Evolutionary conservation across 2,113 vertebrate species (phyloP).

Genomic region (Stomatorhinus ivindoensis): DNA sequence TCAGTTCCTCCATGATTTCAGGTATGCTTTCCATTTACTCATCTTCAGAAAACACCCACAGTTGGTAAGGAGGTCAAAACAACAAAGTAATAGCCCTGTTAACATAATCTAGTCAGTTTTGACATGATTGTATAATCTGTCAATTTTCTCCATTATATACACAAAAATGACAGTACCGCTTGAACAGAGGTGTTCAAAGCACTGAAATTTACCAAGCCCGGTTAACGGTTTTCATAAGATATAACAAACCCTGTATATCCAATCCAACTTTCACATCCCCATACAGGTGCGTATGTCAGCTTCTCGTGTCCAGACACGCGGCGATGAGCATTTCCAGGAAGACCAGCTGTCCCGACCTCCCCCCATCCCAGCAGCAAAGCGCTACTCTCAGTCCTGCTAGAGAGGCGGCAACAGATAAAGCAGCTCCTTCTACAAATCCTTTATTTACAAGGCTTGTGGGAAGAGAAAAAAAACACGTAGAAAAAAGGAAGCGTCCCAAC

Average conservation of each 20-base stretch:
- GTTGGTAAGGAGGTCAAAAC: background rate
- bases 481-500: background rate
- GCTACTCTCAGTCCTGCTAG: background rate
- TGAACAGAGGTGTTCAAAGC: background rate
- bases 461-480: background rate
- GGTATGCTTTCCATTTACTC: background rate
- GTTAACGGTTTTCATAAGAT: background rate
- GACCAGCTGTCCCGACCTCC: background rate
- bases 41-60: background rate
- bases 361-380: background rate
- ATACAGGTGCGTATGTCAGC: background rate
- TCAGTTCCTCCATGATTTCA: background rate
- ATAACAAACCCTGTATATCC: background rate
- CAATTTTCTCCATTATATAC: background rate
- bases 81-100: background rate
- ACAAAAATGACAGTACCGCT: background rate
- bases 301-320: background rate
- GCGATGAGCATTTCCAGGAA: background rate
- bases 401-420: constrained; percentile 38
- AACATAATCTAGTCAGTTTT: background rate
- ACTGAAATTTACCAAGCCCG: constrained; percentile 11
- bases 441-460: constrained; percentile 42
- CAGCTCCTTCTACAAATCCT: constrained; percentile 16
- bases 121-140: background rate
- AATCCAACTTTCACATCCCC: background rate